Evolutionary conservation across 2,888 invertebrate genomes (phyloP), one percentile per base, ranked within the genome.

Genomic region (Linyphia triangularis): DNA sequence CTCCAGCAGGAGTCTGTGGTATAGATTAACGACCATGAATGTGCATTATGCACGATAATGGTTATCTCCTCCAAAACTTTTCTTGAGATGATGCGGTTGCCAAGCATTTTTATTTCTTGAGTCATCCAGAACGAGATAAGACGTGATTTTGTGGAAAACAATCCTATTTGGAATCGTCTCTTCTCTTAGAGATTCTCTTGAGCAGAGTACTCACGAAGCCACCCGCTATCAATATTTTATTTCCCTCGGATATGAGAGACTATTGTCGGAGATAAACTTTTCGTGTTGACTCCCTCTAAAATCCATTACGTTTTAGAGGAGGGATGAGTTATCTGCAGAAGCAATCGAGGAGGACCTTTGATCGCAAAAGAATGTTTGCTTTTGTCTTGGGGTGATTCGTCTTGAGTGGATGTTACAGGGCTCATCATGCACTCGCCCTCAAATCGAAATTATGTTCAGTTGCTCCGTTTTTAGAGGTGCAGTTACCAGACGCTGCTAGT

Each of bases 241-340:
- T 57, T 63, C 57, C n/a, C 28, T 63, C 43, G 67, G 75, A 73
- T 84, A 67, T 67, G 57, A 75, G 51, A 79, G 65, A 77, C 67
- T 57, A 57, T 75, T 84, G 84, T 75, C 67, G 75, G 84, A 73
- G 84, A 84, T 84, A 84, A 79, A 75, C 57, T 43, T 65, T 33
- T 57, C 67, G 67, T 84, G 84, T 84, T 84, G 73, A 72, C 84
- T 84, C 73, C 72, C 84, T 84, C 73, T 84, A 75, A 84, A 84
- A 84, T 84, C 84, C 84, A 84, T 84, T 84, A 84, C 84, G 67
- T 84, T 75, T 81, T 67, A 51, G 51, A 57, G 9, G n/a, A 33
- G 28, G 79, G 51, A 30, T 65, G 43, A 67, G 67, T 79, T 79
- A 79, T 79, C 79, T 65, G 16, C 1, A 19, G 26, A n/a, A 26